Evolutionary conservation across 2,113 vertebrate genomes (phyloP).

Genomic region (Pomatorhinus ruficollis): DNA sequence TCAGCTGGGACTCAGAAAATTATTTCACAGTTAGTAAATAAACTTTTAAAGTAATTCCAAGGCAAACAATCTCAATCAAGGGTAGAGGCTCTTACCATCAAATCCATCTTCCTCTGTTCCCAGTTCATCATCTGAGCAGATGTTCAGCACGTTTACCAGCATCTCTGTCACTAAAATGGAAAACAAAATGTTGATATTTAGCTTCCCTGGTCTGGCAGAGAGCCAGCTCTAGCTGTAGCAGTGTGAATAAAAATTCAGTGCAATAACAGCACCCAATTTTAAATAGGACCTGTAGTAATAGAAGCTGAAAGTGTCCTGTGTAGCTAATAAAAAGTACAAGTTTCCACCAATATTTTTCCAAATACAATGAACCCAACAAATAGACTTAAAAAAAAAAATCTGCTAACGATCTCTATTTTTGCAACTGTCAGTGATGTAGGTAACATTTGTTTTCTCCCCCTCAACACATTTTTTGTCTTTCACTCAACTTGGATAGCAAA

Average conservation of each 20-base stretch:
- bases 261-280: background rate
- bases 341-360: background rate
- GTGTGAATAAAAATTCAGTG: background rate
- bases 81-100: conserved; percentile 84
- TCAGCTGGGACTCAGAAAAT: conserved; percentile 4
- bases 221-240: background rate
- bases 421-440: background rate
- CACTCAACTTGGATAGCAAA: background rate
- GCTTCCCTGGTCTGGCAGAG: background rate
- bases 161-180: conserved; percentile 91
- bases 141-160: conserved; percentile 96
- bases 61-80: background rate
- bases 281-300: background rate
- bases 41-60: background rate
- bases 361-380: background rate
- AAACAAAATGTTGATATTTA: background rate
- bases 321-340: background rate
- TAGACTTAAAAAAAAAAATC: background rate
- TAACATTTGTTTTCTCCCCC: background rate
- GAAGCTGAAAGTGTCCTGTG: background rate
- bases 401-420: background rate
- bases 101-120: conserved; percentile 94
- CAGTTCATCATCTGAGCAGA: conserved; percentile 97
- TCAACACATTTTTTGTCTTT: background rate
- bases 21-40: conserved; percentile 1